Evolutionary conservation across 2,797 vertebrate species (phyloP).

Genomic region (Caiman crocodilus): DNA sequence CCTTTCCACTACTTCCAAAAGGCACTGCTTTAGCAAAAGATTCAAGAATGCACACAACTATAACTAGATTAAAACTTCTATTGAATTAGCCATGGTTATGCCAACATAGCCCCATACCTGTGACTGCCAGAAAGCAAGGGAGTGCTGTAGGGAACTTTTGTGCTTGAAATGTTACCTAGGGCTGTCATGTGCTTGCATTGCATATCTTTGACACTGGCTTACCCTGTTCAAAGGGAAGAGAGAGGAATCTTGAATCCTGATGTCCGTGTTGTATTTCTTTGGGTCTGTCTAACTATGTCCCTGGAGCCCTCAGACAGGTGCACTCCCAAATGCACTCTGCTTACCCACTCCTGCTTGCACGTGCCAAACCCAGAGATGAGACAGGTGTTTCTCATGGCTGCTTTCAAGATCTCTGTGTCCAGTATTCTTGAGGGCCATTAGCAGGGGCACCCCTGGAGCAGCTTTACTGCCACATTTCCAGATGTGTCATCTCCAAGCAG

Average conservation of each 20-base stretch:
- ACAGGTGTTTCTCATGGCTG: too few relatives aligned
- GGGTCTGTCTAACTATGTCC: too few relatives aligned
- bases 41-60: background rate
- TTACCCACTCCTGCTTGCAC: too few relatives aligned
- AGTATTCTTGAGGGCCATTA: too few relatives aligned
- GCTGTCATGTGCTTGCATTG: background rate
- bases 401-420: too few relatives aligned
- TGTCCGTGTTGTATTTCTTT: background rate
- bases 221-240: background rate
- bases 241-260: background rate
- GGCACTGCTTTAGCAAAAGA: background rate
- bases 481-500: too few relatives aligned
- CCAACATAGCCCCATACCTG: background rate
- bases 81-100: background rate
- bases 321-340: too few relatives aligned
- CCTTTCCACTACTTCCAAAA: background rate
- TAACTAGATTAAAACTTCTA: background rate
- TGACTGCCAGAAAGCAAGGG: background rate
- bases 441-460: too few relatives aligned
- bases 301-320: too few relatives aligned
- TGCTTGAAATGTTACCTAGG: background rate
- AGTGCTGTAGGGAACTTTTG: background rate
- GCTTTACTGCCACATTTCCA: too few relatives aligned
- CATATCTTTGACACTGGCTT: background rate
- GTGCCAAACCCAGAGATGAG: too few relatives aligned